phyloP scores from a whole-genome alignment of 2,797 vertebrate species.

The Lophotriccus pileatus region DNA sequence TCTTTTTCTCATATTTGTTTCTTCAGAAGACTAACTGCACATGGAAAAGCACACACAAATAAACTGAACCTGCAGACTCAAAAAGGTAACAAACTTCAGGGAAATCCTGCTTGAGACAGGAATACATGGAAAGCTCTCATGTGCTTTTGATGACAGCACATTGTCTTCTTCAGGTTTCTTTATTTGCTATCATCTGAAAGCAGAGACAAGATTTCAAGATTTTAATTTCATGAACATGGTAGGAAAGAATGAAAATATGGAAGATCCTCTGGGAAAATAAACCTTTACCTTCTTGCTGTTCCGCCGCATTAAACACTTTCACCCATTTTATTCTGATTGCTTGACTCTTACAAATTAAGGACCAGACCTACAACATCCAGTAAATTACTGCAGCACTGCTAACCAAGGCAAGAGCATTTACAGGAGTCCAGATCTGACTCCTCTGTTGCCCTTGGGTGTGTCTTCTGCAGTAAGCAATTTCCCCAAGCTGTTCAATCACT shows the following conservation, averaged over 20 bases:
- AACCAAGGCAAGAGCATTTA: not conserved
- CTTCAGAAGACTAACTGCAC: not conserved
- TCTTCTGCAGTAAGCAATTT: not conserved
- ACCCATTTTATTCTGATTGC: not conserved
- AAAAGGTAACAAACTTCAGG: not conserved
- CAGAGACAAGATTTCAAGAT: not conserved
- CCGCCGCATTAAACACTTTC: not conserved
- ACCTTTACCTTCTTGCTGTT: not conserved
- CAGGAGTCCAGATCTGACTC: not conserved
- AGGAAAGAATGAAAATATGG: not conserved
- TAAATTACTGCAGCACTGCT: not conserved
- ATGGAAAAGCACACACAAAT: not conserved
- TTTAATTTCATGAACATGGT: not conserved
- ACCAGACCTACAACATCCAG: not conserved
- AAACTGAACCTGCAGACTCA: not conserved
- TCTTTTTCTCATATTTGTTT: not conserved
- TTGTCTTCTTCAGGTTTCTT: not conserved
- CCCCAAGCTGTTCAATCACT: not conserved
- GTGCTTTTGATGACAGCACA: not conserved
- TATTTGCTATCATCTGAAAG: not conserved
- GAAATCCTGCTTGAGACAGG: not conserved
- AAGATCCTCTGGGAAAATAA: not conserved
- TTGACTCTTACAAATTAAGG: not conserved
- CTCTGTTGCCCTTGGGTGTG: not conserved
- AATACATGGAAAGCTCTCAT: not conserved